Percentiles rank a stretch among this genome's conserved stretches.
Conservation (phyloP, 2,888 invertebrate species). For the Xanthia togata region DNA sequence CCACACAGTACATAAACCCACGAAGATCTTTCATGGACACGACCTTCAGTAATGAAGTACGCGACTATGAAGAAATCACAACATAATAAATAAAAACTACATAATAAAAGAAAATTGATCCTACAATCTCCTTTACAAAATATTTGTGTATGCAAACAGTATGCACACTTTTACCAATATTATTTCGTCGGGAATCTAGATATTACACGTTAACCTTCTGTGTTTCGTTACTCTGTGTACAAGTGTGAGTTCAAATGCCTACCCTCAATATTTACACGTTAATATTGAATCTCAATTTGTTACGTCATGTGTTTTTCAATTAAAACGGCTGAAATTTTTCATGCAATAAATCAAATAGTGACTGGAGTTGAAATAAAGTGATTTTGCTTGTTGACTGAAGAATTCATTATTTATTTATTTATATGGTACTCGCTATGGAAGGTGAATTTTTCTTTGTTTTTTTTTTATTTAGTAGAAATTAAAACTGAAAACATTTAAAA, state of each 20-base stretch:
- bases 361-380: constrained; percentile 40
- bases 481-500: not conserved
- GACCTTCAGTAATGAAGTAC: not conserved
- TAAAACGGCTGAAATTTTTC: constrained; percentile 54
- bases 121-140: not conserved
- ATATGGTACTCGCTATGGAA: too few relatives aligned
- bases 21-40: not conserved
- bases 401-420: constrained; percentile 19
- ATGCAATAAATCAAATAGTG: constrained; percentile 54
- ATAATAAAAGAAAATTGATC: not conserved
- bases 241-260: constrained; percentile 28
- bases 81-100: not conserved
- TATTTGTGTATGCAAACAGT: too few relatives aligned
- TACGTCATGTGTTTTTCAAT: constrained; percentile 57
- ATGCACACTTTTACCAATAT: too few relatives aligned
- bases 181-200: not conserved
- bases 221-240: constrained; percentile 10
- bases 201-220: constrained; percentile 31
- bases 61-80: not conserved
- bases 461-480: not conserved
- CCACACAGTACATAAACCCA: not conserved
- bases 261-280: constrained; percentile 54
- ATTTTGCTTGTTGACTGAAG: constrained; percentile 37
- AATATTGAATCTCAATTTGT: constrained; percentile 64
- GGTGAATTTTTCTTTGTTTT: not conserved